Evolutionary conservation across 2,888 invertebrate species (phyloP).

Genomic region (Monopis laevigella): DNA sequence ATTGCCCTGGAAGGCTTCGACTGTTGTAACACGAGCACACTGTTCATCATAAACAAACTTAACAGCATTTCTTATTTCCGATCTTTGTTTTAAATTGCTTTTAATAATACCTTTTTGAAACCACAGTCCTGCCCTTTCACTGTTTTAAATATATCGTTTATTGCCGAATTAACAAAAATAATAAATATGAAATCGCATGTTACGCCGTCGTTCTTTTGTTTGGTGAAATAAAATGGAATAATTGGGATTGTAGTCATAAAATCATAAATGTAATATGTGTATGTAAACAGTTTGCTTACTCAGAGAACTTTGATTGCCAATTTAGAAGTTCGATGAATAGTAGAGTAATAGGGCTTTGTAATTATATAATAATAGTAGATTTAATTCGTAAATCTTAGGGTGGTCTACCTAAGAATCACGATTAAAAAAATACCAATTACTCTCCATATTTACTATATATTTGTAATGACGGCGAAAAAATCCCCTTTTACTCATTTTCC

Average conservation of each 20-base stretch:
- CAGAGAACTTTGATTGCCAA: too few relatives aligned
- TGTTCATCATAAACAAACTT: constrained; percentile 8
- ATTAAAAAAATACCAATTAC: too few relatives aligned
- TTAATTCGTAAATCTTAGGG: too few relatives aligned
- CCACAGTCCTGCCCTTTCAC: constrained; percentile 28
- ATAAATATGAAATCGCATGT: constrained; percentile 4
- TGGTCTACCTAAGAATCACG: too few relatives aligned
- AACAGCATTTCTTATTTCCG: constrained; percentile 31
- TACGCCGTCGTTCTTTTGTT: constrained; percentile 1
- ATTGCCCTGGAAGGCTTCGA: constrained; percentile 1
- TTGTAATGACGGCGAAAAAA: too few relatives aligned
- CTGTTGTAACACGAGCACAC: constrained; percentile 3
- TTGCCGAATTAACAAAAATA: constrained; percentile 10
- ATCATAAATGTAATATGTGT: not conserved
- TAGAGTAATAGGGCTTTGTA: too few relatives aligned
- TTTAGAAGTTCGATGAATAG: too few relatives aligned
- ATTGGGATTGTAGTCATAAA: constrained; percentile 5
- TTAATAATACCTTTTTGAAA: constrained; percentile 34
- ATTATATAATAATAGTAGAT: too few relatives aligned
- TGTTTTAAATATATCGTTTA: constrained; percentile 24
- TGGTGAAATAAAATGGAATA: constrained; percentile 4
- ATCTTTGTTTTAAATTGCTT: constrained; percentile 30
- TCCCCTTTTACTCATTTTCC: too few relatives aligned
- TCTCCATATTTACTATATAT: too few relatives aligned
- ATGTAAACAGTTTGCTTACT: too few relatives aligned